These are phyloP conservation scores for Microcebus tavaratra DNA, from an alignment of 2,113 vertebrate genomes.

Conservation along the genomic window DNA sequence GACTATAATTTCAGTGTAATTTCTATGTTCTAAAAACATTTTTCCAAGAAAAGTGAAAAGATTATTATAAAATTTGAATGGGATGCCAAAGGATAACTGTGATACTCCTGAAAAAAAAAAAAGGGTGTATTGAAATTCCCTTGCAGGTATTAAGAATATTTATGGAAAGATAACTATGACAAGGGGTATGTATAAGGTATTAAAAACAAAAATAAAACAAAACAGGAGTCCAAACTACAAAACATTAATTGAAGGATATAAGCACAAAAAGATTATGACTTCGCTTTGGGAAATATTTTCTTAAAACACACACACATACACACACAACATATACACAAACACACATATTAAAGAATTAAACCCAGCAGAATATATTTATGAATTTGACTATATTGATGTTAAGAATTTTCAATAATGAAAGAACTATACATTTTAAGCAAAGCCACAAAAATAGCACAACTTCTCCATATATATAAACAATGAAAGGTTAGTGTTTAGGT, in stretches of 20 bases:
- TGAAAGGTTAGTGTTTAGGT: background rate
- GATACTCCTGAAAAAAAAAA: background rate
- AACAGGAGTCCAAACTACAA: background rate
- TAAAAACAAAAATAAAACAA: background rate
- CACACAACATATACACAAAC: background rate
- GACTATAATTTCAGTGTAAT: background rate
- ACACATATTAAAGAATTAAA: background rate
- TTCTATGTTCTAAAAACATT: background rate
- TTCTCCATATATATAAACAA: background rate
- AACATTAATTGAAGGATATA: background rate
- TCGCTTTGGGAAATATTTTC: background rate
- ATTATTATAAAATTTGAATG: background rate
- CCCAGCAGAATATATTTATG: background rate
- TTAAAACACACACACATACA: background rate
- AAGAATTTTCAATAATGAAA: background rate
- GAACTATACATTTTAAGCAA: background rate
- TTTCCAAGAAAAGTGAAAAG: background rate
- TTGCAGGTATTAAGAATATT: background rate
- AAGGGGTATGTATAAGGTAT: too few species aligned
- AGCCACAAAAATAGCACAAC: background rate
- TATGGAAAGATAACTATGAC: background rate
- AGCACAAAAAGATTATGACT: background rate
- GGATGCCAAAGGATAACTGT: background rate
- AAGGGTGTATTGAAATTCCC: background rate
- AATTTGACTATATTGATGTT: background rate